Conservation (phyloP, 1,140 invertebrate genomes). For the Subanguina moxae region DNA sequence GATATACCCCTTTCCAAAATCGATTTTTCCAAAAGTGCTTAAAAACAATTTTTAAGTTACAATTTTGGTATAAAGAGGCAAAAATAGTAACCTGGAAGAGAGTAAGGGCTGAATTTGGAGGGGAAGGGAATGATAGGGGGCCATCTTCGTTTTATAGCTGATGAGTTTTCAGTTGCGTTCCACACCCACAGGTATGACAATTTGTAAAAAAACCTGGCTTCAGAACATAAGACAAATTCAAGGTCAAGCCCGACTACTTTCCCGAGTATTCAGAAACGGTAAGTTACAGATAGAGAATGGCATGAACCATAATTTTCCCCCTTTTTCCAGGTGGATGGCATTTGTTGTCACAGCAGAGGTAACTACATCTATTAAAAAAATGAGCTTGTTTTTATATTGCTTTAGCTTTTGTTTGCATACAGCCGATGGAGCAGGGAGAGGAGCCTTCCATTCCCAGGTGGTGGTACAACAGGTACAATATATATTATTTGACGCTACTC, state of each 20-base stretch:
- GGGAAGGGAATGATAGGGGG: too few relatives aligned
- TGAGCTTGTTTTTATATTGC: too few relatives aligned
- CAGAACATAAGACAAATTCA: conserved; percentile 4
- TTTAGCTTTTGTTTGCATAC: conserved; percentile 53
- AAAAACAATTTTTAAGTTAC: too few relatives aligned
- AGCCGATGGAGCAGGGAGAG: conserved; percentile 56
- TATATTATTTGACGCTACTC: too few relatives aligned
- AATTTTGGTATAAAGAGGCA: too few relatives aligned
- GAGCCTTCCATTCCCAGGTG: conserved; percentile 54
- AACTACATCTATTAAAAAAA: too few relatives aligned
- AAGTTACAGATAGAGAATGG: too few relatives aligned
- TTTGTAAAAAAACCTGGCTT: conserved; percentile 1
- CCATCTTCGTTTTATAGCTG: background rate
- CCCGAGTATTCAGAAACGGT: conserved; percentile 53
- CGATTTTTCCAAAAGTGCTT: too few relatives aligned
- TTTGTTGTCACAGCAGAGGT: conserved; percentile 53
- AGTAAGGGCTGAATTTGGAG: too few relatives aligned
- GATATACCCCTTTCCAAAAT: too few relatives aligned
- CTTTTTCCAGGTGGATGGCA: conserved; percentile 34
- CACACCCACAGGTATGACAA: conserved; percentile 49
- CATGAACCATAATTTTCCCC: too few relatives aligned
- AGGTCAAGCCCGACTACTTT: conserved; percentile 49
- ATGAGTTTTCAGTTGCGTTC: conserved; percentile 40
- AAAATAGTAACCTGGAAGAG: too few relatives aligned
- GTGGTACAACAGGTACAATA: conserved; percentile 55